Base-by-base conservation (phyloP, 2,888 invertebrate genomes). In the Papilio demoleus region DNA sequence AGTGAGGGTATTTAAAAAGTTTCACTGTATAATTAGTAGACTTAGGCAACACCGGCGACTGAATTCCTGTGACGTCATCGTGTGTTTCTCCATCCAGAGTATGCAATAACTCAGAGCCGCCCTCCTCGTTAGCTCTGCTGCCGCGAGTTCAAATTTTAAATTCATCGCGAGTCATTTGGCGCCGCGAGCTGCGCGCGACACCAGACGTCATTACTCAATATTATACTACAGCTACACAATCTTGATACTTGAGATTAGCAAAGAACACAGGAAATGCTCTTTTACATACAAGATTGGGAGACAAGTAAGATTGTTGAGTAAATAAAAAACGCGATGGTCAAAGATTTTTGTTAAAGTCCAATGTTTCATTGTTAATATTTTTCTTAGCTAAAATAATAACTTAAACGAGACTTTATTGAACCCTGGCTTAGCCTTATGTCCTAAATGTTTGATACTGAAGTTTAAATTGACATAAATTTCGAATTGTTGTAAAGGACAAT, bases 141-240 rank as follows among this genome's bases (percentile, higher is more conserved):
- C 76, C 81, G 81, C 80, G 83, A 87, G 87, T 88, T 87, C 85
- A 82, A 90, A 90, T 88, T 92, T 91, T 89, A 91, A 92, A 92
- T 90, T 91, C 90, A 92, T 91, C 81, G 84, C 91, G 90, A 91
- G 88, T 88, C 92, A 92, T 92, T 92, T 92, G 87, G 87, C 81
- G 80, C 82, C 78, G 85, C 85, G 85, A 88, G 76, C 88, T 91
- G 92, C 83, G 82, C 89, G 90, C 88, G 92, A 92, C 92, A 90
- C 86, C 85, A 90, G 87, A 90, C 92, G 92, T 90, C 92, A 92
- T 92, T 92, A 90, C 88, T 92, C 88, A 90, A 81, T 74, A 73
- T 71, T 73, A 73, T 68, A 73, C 69, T 24, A 34, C 63, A 75
- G 56, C 24, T 9, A 6, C 42, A 19, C 4, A 5, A 61, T 74